Conservation (phyloP, 2,797 vertebrate species). For the Rousettus madagascariensis region DNA sequence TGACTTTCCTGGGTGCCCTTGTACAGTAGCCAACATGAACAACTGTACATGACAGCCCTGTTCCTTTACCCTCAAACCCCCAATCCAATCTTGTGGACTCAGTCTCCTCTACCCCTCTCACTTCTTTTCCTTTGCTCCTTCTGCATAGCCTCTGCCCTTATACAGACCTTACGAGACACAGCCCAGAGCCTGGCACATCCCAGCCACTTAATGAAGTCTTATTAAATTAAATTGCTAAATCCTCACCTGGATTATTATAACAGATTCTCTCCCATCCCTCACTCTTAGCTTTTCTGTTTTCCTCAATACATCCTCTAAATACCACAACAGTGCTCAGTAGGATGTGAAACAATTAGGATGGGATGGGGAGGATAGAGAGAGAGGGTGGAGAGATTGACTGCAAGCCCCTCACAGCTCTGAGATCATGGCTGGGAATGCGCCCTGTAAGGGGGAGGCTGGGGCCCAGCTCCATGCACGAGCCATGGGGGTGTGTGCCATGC, state of each 20-base stretch:
- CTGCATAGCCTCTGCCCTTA: not conserved
- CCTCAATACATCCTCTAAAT: not conserved
- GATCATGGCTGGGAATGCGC: no score
- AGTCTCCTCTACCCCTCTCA: not conserved
- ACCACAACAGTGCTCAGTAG: not conserved
- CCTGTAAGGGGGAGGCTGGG: not conserved
- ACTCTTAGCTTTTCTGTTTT: not conserved
- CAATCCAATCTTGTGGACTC: not conserved
- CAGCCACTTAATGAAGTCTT: not conserved
- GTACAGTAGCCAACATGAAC: not conserved
- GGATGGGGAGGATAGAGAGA: not conserved
- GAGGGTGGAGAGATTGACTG: not conserved
- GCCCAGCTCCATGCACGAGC: not conserved
- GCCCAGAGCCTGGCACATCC: not conserved
- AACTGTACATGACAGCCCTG: not conserved
- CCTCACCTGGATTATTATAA: not conserved
- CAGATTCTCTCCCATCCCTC: not conserved
- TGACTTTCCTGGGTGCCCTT: not conserved
- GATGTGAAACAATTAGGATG: not conserved
- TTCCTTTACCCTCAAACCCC: not conserved
- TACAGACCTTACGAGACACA: not conserved
- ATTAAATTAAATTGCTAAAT: not conserved
- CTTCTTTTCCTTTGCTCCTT: not conserved
- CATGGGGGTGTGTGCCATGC: accelerated
- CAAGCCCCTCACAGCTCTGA: not conserved